Conservation (phyloP, 2,797 vertebrate genomes). For the Borostomias antarcticus region DNA sequence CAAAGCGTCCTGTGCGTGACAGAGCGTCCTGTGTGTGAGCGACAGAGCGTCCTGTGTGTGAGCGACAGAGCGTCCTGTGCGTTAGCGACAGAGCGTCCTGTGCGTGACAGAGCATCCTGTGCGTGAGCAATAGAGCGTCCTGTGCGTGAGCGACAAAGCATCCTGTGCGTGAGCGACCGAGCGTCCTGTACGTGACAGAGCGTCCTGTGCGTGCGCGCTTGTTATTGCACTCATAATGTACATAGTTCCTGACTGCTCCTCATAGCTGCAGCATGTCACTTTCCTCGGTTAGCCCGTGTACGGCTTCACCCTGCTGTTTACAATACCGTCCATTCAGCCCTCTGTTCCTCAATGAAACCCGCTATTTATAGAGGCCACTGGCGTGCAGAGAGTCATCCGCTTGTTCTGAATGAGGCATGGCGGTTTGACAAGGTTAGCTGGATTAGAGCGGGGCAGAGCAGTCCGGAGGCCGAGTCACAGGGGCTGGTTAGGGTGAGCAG, state of each 20-base stretch:
- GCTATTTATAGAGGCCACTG: constrained; percentile 77
- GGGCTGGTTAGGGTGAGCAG: constrained; percentile 57
- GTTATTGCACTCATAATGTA: constrained; percentile 57
- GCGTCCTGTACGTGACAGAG: no score
- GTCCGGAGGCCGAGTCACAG: constrained; percentile 67
- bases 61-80: constrained; percentile 39
- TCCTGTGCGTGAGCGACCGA: no score
- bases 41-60: no score
- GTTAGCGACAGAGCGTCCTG: no score
- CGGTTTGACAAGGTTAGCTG: constrained; percentile 78
- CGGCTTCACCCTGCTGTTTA: constrained; percentile 72
- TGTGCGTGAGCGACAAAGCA: no score
- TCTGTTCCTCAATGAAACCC: constrained; percentile 77
- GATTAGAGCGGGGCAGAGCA: constrained; percentile 63
- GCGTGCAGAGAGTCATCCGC: constrained; percentile 73
- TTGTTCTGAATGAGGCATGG: constrained; percentile 79
- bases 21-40: no score
- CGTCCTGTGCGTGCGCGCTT: constrained; percentile 60
- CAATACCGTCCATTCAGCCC: constrained; percentile 76
- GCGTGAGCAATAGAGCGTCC: no score
- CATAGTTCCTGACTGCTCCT: constrained; percentile 42
- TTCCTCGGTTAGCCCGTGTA: constrained; percentile 72
- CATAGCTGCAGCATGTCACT: constrained; percentile 60
- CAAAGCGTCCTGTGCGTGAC: no score
- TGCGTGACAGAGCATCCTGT: no score